Base-by-base conservation (phyloP, 2,888 invertebrate genomes). In the Caenorhabditis wallacei region DNA sequence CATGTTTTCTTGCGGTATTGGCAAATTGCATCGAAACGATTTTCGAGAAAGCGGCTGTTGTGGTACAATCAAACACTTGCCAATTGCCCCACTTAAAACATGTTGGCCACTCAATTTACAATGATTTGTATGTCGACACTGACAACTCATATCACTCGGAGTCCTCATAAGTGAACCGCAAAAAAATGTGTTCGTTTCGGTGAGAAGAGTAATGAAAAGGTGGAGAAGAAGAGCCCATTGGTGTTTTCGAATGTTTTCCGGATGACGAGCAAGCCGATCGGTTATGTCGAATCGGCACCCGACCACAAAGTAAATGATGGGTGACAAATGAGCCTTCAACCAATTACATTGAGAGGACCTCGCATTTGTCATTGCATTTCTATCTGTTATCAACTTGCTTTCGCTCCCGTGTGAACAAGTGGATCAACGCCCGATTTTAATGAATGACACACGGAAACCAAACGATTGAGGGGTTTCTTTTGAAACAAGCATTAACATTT, bases 241-340 rank as follows among this genome's bases (percentile, higher is more conserved):
- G 64, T 79, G 78, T 69, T 74, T 64, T 64, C n/a, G 74, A 74
- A 59, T 66, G 56, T 56, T 78, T 78, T 56, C 57, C 35, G 48
- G 46, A 59, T 75, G 75, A 75, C 75, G 48, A 46, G 57, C 37
- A 53, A 26, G 35, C 56, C 51, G 26, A 48, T 26, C 18, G 37
- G 56, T 24, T 51, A 48, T 53, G 61, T 61, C 63, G 76, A 72
- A 69, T 98, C 98, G 0, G 98, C 98, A 0, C 95, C 97, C 95
- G 98, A 98, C 93, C 98, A 98, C 43, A 93, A 93, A 79, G 66
- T 85, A 80, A 83, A 78, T 83, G 81, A 85, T 85, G 81, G 66
- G 79, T 79, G 85, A 85, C 85, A 85, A 85, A 85, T 85, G 85
- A 85, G 81, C 69, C 63, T 56, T 74, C 78, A 68, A 69, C 74